Evolutionary conservation across 1,140 invertebrate species (phyloP), one percentile per base, ranked within the genome.

Genomic region (Euwallacea fornicatus): DNA sequence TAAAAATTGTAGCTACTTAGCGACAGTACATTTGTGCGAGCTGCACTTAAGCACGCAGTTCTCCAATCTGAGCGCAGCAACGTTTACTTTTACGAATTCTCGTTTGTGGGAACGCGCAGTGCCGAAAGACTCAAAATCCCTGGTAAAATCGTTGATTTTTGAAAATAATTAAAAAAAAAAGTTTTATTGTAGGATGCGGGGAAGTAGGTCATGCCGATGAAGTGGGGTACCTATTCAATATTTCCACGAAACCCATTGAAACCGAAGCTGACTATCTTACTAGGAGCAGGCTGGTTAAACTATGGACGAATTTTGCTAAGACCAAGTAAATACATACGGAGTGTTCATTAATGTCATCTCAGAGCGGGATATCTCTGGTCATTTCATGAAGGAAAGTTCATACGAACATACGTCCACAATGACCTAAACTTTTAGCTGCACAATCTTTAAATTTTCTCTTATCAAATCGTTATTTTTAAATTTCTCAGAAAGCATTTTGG

Each of bases 61-160:
- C 59, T 69, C 2, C 67, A 69, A n/a, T 50, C 13, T n/a, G 33
- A 69, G 10, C 43, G 15, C 41, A 43, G 43, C 21, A 43, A 42
- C 10, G 67, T 69, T 0, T 69, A 69, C 43, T 55, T 69, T 42
- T 69, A 69, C n/a, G 16, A 69, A 54, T 54, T 69, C 53, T 61
- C 67, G 6, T 69, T 61, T 44, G 33, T 16, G 3, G 67, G 67
- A 11, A 50, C 67, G 11, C 44, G 6, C 9, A 69, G 67, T 54
- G 11, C 7, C 11, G n/a, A 10, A 2, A 16, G 41, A 16, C 54
- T 43, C 44, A 42, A 66, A 21, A 46, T 66, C 10, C 42, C 54
- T 16, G 65, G 65, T 66, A 66, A 66, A 41, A 15, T 16, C 2
- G 1, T 33, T 33, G 21, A 1, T 33, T 16, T 11, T 6, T 2